These are phyloP conservation scores for Chirona hameri DNA, from an alignment of 2,888 invertebrate genomes.

Conservation along the genomic window DNA sequence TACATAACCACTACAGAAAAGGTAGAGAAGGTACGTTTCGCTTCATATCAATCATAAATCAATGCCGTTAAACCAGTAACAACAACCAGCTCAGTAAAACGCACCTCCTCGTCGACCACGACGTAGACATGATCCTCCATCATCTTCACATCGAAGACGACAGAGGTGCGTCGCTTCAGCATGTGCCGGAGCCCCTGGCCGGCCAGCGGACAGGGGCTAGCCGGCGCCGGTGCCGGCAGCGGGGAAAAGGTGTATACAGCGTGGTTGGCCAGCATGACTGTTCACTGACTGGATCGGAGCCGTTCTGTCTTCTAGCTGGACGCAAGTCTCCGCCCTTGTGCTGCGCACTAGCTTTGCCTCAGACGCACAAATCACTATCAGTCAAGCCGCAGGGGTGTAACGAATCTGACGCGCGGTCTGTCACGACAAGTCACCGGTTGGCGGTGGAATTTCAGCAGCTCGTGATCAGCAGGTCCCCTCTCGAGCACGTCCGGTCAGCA, in stretches of 20 bases:
- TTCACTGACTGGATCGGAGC: neutral
- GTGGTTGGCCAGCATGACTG: neutral
- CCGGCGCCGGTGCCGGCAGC: neutral
- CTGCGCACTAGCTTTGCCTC: too few species aligned
- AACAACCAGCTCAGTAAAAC: neutral
- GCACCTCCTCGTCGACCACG: slow-evolving; percentile 9
- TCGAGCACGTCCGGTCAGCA: neutral
- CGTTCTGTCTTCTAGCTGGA: neutral
- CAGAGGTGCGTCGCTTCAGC: neutral
- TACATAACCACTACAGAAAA: too few species aligned
- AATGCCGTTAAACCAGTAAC: too few species aligned
- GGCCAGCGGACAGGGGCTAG: neutral
- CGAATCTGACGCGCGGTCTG: neutral
- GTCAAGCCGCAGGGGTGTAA: neutral
- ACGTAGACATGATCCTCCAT: slow-evolving; percentile 11
- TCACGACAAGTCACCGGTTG: neutral
- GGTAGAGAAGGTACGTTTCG: too few species aligned
- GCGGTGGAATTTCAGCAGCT: too few species aligned
- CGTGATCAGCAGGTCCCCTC: neutral
- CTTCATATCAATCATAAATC: too few species aligned
- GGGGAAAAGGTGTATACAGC: neutral
- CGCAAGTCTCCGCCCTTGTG: too few species aligned
- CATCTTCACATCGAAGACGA: slow-evolving; percentile 7
- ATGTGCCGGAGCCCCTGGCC: neutral
- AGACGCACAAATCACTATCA: neutral